Evolutionary conservation across 64 coral and sea anemone species (phyloP), one percentile per base, ranked within the genome.

Genomic region (Actinia tenebrosa): DNA sequence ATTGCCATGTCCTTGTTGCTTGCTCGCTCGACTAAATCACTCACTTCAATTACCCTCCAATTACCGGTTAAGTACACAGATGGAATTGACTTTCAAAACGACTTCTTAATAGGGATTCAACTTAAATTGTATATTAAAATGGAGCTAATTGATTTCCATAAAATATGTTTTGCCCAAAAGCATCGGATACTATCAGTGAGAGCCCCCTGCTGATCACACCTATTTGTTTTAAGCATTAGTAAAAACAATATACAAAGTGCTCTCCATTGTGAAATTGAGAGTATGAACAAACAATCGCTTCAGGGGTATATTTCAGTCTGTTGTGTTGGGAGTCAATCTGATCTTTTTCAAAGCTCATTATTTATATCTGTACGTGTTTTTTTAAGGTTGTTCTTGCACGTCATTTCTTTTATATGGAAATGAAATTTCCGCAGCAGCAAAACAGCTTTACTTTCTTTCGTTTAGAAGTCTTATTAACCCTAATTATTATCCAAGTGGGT

Each of bases 201-300:
- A 93, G 89, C 88, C 94, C 94, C 94, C 94, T 87, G 91, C 89
- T 22, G 94, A 53, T 82, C 88, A 85, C 43, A 87, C 69, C 54
- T 96, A 96, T 96, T 96, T 96, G 94, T 96, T 96, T 96, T 96
- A 93, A 62, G 85, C 86, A 96, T 96, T 93, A 96, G 25, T 64
- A 89, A 86, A 91, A 93, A 96, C 94, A 96, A 93, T 92, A 71
- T 61, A 92, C 86, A 87, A 90, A 91, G 63, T 94, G 80, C 85
- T 92, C 93, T 87, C 87, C 66, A 92, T 92, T 91, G 89, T 90
- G 78, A 82, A 87, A 90, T 58, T 78, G 82, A 88, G 83, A 96
- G 59, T 87, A 86, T 92, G 84, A 64, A 45, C 88, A 96, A 93
- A 93, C 91, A 96, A 52, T 84, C 80, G 84, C 87, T 52, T 81